A percentile compares a stretch with the other conserved stretches of the same genome.
Evolutionary conservation across 2,113 vertebrate genomes (phyloP).

Genomic region (Lepidiolamprologus cunningtoni): DNA sequence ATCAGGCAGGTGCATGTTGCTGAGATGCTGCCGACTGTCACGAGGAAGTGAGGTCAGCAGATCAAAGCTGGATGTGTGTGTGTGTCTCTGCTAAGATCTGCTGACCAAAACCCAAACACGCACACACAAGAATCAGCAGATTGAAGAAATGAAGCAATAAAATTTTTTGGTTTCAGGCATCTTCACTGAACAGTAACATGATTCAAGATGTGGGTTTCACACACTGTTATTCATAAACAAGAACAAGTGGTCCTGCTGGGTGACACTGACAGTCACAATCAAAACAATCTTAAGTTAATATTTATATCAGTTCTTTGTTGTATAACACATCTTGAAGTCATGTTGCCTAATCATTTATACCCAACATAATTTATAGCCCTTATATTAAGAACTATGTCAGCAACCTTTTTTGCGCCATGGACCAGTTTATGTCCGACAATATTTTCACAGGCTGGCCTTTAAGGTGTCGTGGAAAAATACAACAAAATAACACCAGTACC

Average conservation of each 20-base stretch:
- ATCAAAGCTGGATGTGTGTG: not conserved
- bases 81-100: not conserved
- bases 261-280: not conserved
- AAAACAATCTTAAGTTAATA: not conserved
- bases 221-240: not conserved
- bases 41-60: not conserved
- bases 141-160: not conserved
- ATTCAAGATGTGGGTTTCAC: not conserved
- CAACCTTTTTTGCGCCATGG: not conserved
- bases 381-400: not conserved
- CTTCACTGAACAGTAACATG: not conserved
- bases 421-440: not conserved
- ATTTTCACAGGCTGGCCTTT: not conserved
- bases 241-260: not conserved
- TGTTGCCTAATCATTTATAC: not conserved
- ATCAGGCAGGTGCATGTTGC: not conserved
- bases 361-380: not conserved
- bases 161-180: not conserved
- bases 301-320: not conserved
- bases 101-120: not conserved
- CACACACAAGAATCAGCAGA: not conserved
- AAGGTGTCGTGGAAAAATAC: not conserved
- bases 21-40: not conserved
- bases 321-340: not conserved
- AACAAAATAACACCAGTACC: not conserved